Percentiles rank a stretch among this genome's conserved stretches.
Evolutionary conservation across 1,140 invertebrate genomes (phyloP).

Genomic region (Bombus huntii): DNA sequence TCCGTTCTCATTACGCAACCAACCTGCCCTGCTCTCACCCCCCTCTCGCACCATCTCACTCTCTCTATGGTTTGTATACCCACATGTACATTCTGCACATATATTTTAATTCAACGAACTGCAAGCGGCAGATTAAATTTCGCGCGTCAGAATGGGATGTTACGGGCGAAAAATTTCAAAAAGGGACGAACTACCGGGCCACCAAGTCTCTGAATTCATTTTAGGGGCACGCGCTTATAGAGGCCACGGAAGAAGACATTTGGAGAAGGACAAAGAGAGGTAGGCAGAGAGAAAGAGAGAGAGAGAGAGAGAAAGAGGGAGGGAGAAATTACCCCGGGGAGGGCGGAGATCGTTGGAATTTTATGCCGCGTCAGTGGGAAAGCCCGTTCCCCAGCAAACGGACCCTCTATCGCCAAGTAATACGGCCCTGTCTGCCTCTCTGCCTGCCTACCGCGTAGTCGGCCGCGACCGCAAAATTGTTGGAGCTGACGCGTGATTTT

Average conservation of each 20-base stretch:
- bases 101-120: conserved; percentile 64
- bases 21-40: not conserved
- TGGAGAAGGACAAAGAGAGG: not conserved
- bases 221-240: conserved; percentile 13
- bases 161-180: conserved; percentile 60
- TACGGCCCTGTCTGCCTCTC: conserved; percentile 33
- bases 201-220: conserved; percentile 56
- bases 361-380: conserved; percentile 66
- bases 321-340: conserved; percentile 47
- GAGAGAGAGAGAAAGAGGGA: not conserved
- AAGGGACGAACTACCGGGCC: conserved; percentile 28
- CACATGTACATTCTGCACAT: not conserved
- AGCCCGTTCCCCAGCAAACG: conserved; percentile 35
- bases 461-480: conserved; percentile 55
- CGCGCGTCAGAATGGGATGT: conserved; percentile 46
- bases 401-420: conserved; percentile 30
- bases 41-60: not conserved
- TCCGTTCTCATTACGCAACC: conserved; percentile 53
- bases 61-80: not conserved
- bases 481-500: conserved; percentile 61
- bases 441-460: conserved; percentile 25
- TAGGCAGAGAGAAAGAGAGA: not conserved
- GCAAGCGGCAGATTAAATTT: conserved; percentile 66
- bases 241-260: conserved; percentile 55
- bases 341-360: conserved; percentile 58